Conservation (phyloP, 2,888 invertebrate species). For the Phengaris alcon region DNA sequence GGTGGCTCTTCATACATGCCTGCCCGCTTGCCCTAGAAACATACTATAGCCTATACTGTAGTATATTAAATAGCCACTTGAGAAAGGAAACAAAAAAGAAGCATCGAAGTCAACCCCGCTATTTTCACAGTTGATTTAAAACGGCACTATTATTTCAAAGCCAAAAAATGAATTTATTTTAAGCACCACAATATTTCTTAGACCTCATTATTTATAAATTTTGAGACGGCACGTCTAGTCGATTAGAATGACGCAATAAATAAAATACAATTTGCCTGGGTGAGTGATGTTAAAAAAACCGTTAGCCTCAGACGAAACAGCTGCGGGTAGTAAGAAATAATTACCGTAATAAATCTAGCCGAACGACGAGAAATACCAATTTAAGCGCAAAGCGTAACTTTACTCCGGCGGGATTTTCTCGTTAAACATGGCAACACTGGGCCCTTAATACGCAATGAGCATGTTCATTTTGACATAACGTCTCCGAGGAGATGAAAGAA, state of each 20-base stretch:
- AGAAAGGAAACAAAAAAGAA: not conserved
- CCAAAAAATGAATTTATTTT: not conserved
- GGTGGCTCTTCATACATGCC: no score
- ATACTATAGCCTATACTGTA: no score
- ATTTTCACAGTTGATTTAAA: not conserved
- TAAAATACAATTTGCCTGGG: constrained; percentile 4
- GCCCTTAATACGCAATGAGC: constrained; percentile 6
- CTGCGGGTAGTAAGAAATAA: constrained; percentile 22
- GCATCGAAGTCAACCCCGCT: not conserved
- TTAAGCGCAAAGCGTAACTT: constrained; percentile 21
- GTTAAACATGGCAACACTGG: constrained; percentile 15
- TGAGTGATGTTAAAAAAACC: constrained; percentile 14
- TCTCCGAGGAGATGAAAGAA: not conserved
- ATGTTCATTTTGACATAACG: not conserved
- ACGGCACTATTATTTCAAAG: not conserved
- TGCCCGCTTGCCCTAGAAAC: no score
- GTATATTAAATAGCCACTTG: no score
- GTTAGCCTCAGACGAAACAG: constrained; percentile 15
- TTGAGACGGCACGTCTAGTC: constrained; percentile 6
- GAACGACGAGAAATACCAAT: constrained; percentile 11
- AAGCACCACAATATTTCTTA: not conserved
- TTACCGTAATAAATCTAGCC: constrained; percentile 18
- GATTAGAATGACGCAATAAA: not conserved
- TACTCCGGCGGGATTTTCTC: not conserved
- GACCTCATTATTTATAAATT: not conserved